A percentile compares a stretch with the other conserved stretches of the same genome.
These are phyloP conservation scores for Scartelaos histophorus DNA, from an alignment of 2,113 vertebrate genomes.

Conservation along the genomic window DNA sequence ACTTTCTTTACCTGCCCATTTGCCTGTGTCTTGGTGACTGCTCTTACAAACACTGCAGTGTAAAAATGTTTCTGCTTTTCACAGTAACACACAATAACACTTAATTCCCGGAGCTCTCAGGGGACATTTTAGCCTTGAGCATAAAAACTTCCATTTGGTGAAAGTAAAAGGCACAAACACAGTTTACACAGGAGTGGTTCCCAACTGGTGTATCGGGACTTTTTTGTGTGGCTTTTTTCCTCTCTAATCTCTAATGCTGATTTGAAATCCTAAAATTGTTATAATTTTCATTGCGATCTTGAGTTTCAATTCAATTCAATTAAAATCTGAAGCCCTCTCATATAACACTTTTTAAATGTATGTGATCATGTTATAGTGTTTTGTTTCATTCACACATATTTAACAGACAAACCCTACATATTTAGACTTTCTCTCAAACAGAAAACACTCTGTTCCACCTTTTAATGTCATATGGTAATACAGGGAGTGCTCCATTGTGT, in stretches of 20 bases:
- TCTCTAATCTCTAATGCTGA: neutral
- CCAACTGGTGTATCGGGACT: neutral
- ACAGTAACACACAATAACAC: slow-evolving; percentile 20
- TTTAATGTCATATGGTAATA: too few relatives aligned
- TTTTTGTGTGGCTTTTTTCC: neutral
- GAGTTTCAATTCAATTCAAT: too few relatives aligned
- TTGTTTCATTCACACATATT: too few relatives aligned
- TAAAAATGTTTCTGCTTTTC: slow-evolving; percentile 11
- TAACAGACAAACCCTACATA: too few relatives aligned
- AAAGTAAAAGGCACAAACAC: slow-evolving; percentile 7
- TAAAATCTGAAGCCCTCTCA: too few relatives aligned
- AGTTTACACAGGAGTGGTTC: neutral
- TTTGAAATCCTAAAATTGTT: neutral
- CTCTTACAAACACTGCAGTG: slow-evolving; percentile 15
- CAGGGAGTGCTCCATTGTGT: too few relatives aligned
- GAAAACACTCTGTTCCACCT: too few relatives aligned
- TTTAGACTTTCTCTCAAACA: too few relatives aligned
- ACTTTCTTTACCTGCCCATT: neutral
- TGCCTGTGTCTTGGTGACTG: neutral
- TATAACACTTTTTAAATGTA: too few relatives aligned
- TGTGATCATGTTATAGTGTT: too few relatives aligned
- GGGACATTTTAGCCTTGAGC: slow-evolving; percentile 23
- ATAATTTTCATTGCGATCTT: neutral
- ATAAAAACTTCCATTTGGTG: slow-evolving; percentile 15
- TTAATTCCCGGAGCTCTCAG: slow-evolving; percentile 13